phyloP scores from a whole-genome alignment of 2,113 vertebrate species.

The Pelobates fuscus region DNA sequence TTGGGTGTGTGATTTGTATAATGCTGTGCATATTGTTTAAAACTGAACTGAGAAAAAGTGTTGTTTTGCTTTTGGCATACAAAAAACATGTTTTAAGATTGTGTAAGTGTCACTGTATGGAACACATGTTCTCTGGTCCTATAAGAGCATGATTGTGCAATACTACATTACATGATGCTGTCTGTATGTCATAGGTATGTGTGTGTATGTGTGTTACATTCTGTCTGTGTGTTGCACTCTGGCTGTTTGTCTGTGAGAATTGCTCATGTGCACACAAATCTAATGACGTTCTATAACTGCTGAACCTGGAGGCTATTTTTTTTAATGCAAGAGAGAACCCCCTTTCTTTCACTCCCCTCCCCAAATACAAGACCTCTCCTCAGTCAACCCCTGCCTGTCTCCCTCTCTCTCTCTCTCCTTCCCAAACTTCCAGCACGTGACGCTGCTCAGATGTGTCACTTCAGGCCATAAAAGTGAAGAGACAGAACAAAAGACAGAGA shows the following conservation, averaged over 20 bases:
- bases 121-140: not conserved
- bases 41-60: too few species aligned
- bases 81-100: too few species aligned
- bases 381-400: slow-evolving; percentile 30
- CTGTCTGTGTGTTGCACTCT: not conserved
- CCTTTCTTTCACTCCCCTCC: slow-evolving; percentile 22
- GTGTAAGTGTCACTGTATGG: not conserved
- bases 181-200: not conserved
- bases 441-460: slow-evolving; percentile 66
- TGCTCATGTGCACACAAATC: too few species aligned
- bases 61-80: too few species aligned
- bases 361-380: slow-evolving; percentile 43
- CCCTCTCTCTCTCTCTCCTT: slow-evolving; percentile 33
- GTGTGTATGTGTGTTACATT: not conserved
- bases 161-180: not conserved
- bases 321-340: not conserved
- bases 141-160: not conserved
- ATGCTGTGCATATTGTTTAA: too few species aligned
- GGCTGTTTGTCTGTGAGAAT: not conserved
- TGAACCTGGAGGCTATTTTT: not conserved
- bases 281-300: not conserved
- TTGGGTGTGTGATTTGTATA: too few species aligned
- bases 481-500: slow-evolving; percentile 74
- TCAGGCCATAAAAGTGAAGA: slow-evolving; percentile 61
- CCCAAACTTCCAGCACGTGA: slow-evolving; percentile 45